phyloP scores from a whole-genome alignment of 1,140 invertebrate species.

The Drosophila nigromelanica region DNA sequence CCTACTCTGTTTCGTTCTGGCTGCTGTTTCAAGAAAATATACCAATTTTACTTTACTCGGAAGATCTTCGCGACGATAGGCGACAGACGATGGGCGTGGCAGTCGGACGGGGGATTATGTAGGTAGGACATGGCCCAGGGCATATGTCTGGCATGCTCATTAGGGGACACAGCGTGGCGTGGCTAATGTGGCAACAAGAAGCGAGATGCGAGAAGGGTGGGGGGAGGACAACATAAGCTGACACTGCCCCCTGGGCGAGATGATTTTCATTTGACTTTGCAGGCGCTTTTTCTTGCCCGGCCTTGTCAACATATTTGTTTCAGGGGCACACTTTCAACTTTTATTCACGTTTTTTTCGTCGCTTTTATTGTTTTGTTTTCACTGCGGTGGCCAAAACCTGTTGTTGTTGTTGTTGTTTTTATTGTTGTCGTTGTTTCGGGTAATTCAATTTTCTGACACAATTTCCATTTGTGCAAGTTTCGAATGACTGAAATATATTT shows the following conservation, averaged over 20 bases:
- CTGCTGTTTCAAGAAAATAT: constrained; percentile 59
- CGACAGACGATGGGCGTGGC: not conserved
- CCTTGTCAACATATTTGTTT: constrained; percentile 59
- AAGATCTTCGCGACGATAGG: constrained; percentile 61
- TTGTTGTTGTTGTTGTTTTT: constrained; percentile 37
- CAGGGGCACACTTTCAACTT: constrained; percentile 61
- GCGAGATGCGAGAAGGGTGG: no score
- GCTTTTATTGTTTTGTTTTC: constrained; percentile 78
- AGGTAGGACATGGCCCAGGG: constrained; percentile 55
- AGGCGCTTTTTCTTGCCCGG: constrained; percentile 36
- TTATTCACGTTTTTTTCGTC: constrained; percentile 44
- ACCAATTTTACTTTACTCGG: constrained; percentile 60
- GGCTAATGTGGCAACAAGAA: constrained; percentile 75
- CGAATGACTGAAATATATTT: constrained; percentile 50
- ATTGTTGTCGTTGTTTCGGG: constrained; percentile 46
- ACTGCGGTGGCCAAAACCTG: constrained; percentile 60
- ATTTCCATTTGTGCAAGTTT: constrained; percentile 78
- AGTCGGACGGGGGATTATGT: constrained; percentile 28
- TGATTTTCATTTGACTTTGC: constrained; percentile 78
- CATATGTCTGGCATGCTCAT: constrained; percentile 79
- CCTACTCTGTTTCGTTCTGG: not conserved
- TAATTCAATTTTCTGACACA: constrained; percentile 80
- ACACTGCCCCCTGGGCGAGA: constrained; percentile 41
- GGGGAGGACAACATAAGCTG: not conserved
- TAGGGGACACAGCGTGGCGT: constrained; percentile 77